Evolutionary conservation across 2,888 invertebrate species (phyloP).

Genomic region (Galeopsomyia nigrocyanea): DNA sequence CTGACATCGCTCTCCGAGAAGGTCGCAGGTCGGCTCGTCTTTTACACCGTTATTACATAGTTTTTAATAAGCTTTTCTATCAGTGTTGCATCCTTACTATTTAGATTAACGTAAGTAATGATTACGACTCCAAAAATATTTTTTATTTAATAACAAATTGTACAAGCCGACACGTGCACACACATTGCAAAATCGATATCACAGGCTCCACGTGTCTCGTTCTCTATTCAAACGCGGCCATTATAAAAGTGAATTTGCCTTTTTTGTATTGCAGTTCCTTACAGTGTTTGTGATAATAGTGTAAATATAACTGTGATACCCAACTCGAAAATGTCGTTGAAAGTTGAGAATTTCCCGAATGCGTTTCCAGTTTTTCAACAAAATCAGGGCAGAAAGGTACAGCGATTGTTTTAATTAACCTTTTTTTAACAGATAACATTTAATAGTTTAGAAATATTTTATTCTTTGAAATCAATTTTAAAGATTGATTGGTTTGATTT

Average conservation of each 20-base stretch:
- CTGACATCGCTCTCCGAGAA: slow-evolving; percentile 1
- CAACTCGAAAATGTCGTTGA: slow-evolving; percentile 40
- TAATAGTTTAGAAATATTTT: not conserved
- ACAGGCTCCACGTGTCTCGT: too few species aligned
- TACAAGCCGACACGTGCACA: too few species aligned
- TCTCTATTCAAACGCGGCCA: too few species aligned
- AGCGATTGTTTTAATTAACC: slow-evolving; percentile 9
- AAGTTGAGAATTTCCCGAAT: slow-evolving; percentile 33
- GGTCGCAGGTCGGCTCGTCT: not conserved
- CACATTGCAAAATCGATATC: too few species aligned
- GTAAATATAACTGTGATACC: slow-evolving; percentile 22
- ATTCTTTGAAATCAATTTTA: not conserved
- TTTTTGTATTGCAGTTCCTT: slow-evolving; percentile 43
- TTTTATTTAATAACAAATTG: too few species aligned
- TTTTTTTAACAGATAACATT: too few species aligned
- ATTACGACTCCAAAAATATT: too few species aligned
- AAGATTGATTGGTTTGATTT: too few species aligned
- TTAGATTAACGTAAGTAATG: too few species aligned
- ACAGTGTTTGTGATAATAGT: slow-evolving; percentile 34
- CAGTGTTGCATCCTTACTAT: too few species aligned
- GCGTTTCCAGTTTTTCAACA: slow-evolving; percentile 22
- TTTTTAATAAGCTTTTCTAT: too few species aligned
- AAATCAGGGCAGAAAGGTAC: slow-evolving; percentile 42
- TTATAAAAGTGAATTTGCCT: not conserved
- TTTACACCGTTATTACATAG: too few species aligned